These are phyloP conservation scores for Ecdyonurus torrentis DNA, from an alignment of 2,888 invertebrate species.

Conservation along the genomic window DNA sequence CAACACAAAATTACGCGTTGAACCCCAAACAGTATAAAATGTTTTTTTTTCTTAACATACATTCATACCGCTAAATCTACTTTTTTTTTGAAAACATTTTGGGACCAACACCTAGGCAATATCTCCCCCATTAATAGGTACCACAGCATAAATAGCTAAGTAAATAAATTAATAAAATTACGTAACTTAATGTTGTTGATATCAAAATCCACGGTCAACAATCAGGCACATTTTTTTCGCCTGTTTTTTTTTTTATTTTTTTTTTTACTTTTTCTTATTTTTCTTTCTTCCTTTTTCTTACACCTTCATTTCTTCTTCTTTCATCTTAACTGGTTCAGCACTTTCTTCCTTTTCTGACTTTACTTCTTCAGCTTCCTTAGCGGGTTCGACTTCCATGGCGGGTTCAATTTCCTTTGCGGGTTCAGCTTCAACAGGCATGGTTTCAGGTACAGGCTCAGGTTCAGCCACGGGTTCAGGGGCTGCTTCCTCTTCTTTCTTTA, in stretches of 20 bases:
- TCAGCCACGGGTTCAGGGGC: neutral
- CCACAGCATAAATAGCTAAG: neutral
- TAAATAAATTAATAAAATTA: neutral
- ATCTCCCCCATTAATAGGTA: neutral
- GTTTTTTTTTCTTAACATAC: too few relatives aligned
- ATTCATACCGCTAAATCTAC: too few relatives aligned
- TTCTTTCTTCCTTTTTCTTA: neutral
- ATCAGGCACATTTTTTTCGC: neutral
- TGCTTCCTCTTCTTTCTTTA: constrained; percentile 4
- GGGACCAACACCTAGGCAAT: neutral
- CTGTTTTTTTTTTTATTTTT: neutral
- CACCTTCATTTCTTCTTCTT: neutral
- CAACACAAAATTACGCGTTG: neutral
- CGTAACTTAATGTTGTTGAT: neutral
- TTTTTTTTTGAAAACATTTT: too few relatives aligned
- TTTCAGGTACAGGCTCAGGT: neutral
- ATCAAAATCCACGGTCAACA: neutral
- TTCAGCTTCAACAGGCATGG: neutral
- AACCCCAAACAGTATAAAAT: too few relatives aligned
- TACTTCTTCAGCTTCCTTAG: constrained; percentile 2
- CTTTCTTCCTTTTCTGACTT: neutral
- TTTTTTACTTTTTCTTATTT: neutral
- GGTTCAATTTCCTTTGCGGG: neutral
- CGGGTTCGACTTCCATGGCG: neutral
- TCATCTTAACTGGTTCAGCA: neutral